Evolutionary conservation across 2,113 vertebrate species (phyloP).

Genomic region (Microtus montanus): DNA sequence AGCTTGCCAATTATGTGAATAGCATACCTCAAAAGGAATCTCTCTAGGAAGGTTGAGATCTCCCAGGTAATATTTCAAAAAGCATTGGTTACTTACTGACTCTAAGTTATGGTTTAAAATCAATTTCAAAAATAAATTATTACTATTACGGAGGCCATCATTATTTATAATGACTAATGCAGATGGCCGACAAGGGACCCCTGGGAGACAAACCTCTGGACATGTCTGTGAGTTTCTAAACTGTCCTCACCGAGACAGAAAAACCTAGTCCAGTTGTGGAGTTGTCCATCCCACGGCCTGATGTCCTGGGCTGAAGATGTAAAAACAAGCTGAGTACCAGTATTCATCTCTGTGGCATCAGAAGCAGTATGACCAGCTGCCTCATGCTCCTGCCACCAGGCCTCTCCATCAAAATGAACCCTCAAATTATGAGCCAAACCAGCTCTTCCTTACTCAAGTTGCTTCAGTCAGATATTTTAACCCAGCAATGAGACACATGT

Average conservation of each 20-base stretch:
- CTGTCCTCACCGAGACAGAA: neutral
- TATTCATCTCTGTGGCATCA: neutral
- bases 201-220: neutral
- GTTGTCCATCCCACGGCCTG: neutral
- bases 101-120: neutral
- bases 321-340: neutral
- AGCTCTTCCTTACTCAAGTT: neutral
- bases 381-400: neutral
- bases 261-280: neutral
- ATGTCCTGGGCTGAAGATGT: neutral
- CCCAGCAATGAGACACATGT: neutral
- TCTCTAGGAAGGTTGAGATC: rapidly evolving
- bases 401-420: neutral
- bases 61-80: neutral
- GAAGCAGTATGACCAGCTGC: neutral
- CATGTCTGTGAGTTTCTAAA: neutral
- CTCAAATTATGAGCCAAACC: neutral
- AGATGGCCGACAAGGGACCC: no score
- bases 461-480: neutral
- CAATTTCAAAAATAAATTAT: neutral
- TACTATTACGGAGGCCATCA: neutral
- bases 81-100: neutral
- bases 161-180: neutral
- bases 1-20: neutral
- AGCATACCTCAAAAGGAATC: neutral